Percentiles rank a stretch among this genome's conserved stretches.
These are phyloP conservation scores for Heliopora coerulea DNA, from an alignment of 92 coral and sea anemone genomes.

Conservation along the genomic window DNA sequence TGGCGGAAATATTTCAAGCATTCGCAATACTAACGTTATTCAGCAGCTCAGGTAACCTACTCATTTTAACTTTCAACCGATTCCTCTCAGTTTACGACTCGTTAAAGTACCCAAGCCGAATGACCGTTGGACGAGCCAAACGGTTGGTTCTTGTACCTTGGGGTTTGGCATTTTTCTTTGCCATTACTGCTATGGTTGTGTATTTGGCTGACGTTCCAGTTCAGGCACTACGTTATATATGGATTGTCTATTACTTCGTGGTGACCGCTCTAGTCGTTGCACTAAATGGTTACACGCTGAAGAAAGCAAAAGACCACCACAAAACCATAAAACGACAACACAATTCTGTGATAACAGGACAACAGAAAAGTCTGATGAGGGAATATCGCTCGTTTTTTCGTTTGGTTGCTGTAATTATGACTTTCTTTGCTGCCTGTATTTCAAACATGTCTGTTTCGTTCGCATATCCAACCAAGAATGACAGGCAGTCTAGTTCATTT, in stretches of 20 bases:
- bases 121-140: constrained; percentile 17
- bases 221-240: neutral
- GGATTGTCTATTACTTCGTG: neutral
- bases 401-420: neutral
- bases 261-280: neutral
- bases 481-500: neutral
- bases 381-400: neutral
- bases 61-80: neutral
- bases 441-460: neutral
- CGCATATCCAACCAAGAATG: neutral
- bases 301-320: constrained; percentile 14
- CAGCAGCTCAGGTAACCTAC: constrained; percentile 5
- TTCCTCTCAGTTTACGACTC: constrained; percentile 10
- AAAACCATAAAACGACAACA: constrained; percentile 1
- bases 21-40: neutral
- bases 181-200: neutral
- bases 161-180: neutral
- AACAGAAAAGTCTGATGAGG: neutral
- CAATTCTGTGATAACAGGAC: neutral
- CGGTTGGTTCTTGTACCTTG: constrained; percentile 1
- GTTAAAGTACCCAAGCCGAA: neutral
- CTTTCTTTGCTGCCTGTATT: neutral
- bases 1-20: neutral
- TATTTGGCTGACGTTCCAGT: neutral
- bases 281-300: constrained; percentile 4